Base-by-base conservation (phyloP, 2,113 vertebrate species). In the Clupea harengus region DNA sequence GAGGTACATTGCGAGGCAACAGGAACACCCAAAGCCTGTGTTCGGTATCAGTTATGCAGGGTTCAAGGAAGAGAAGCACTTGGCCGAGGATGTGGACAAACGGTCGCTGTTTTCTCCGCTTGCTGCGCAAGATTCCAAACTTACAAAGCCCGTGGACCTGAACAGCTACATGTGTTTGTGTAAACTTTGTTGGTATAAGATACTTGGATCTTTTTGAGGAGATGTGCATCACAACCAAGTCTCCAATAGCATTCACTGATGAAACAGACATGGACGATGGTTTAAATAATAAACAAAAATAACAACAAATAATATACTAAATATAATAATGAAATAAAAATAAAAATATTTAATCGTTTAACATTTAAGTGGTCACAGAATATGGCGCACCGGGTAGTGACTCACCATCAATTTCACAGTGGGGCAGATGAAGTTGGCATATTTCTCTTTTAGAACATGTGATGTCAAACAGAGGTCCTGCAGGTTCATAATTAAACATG, bases 11-110 rank as follows among this genome's bases (percentile, higher is more conserved):
- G 50, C 72, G 49, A 13, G 88, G 54, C 20, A 89, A 60, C 3
- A 89, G 67, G 54, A 87, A 89, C 54, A 89, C 88, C 88, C 88
- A 89, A 8, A 89, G 81, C 44, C 88, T 85, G 54, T 89, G 72
- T 39, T 60, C 52, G n/a, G n/a, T 32, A 0, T 2, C 22, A 39
- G 45, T 85, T 7, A 81, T 50, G 4, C 67, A 22, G 3, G 86
- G 85, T 45, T 89, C 85, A 18, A 72, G 86, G 57, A 89, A 89
- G 4, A 89, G 83, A 45, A 87, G 52, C 82, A 89, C 88, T 20
- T 89, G 85, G 0, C 83, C 88, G 7, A 20, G 72, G 54, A 89
- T 20, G 15, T 7, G 45, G 3, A 57, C 72, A 17, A 20, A 28
- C n/a, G 39, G 64, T 52, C 13, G 50, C 10, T 52, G 50, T 11